Conservation (phyloP, 1,140 invertebrate genomes). For the Chlorops oryzae region DNA sequence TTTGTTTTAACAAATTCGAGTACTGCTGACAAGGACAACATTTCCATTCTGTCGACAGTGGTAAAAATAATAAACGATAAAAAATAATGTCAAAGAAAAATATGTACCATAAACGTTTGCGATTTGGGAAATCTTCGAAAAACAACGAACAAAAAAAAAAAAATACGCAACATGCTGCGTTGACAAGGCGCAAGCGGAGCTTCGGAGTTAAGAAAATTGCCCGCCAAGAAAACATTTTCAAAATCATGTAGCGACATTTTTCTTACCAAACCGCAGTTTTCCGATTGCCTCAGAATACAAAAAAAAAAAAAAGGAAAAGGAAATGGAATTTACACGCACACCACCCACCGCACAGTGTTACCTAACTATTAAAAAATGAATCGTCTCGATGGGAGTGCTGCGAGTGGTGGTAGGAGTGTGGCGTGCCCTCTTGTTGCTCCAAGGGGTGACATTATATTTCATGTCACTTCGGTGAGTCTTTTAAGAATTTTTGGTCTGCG, state of each 20-base stretch:
- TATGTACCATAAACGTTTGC: no score
- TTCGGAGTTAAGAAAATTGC: slow-evolving; percentile 15
- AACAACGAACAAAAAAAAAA: neutral
- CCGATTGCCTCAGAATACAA: no score
- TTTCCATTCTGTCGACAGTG: no score
- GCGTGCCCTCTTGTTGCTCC: slow-evolving; percentile 10
- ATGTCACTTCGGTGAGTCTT: slow-evolving; percentile 25
- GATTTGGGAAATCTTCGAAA: no score
- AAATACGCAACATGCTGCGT: slow-evolving; percentile 24
- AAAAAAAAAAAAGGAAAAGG: no score
- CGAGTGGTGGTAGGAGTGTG: no score
- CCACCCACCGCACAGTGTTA: no score
- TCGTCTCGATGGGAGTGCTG: no score
- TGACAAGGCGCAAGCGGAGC: slow-evolving; percentile 23
- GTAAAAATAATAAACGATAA: slow-evolving; percentile 10
- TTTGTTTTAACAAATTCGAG: no score
- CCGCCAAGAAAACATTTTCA: slow-evolving; percentile 19
- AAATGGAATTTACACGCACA: no score
- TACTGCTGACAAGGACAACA: no score
- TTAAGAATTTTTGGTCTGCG: neutral
- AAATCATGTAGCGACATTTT: slow-evolving; percentile 12
- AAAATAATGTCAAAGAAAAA: slow-evolving; percentile 14
- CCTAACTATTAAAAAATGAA: no score
- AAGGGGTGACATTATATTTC: slow-evolving; percentile 46
- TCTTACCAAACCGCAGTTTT: slow-evolving; percentile 1